Evolutionary conservation across 2,888 invertebrate species (phyloP), one percentile per base, ranked within the genome.

Genomic region (Folsomia manolachei): DNA sequence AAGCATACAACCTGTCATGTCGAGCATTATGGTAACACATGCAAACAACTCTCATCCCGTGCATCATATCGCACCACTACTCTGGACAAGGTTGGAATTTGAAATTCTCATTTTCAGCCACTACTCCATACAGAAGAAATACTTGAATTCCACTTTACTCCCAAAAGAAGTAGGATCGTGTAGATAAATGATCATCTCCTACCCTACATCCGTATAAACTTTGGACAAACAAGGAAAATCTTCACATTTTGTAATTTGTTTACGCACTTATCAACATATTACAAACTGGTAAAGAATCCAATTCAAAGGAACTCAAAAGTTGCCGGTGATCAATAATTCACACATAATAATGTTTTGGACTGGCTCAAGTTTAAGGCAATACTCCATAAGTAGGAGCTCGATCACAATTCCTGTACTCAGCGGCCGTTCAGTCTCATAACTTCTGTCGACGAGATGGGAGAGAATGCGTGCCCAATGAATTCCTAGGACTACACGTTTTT

Each of bases 291-390:
- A 56, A 56, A 56, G n/a, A 7, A 56, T 56, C 21, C 18, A 39
- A 39, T 39, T 39, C 39, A 39, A 39, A 39, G n/a, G 14, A 39
- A 39, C 39, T 39, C 21, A 56, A 56, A 56, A 56, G 56, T 56
- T 21, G 56, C 56, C 56, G 56, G n/a, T 56, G 56, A 7, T 56
- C 56, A 56, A n/a, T 56, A 56, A 56, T 56, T 56, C 56, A 56
- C 56, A 56, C 56, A 19, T 56, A 56, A 56, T 56, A 56, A 56
- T 56, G 56, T n/a, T 18, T 21, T n/a, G 14, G 39, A 39, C 39
- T 39, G 39, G 4, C 39, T 39, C 39, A 39, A 39, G 39, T 39
- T 39, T 4, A 39, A 39, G 14, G 39, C 4, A 39, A 4, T 39
- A n/a, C 39, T 9, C 14, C 39, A 14, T 39, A 9, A 39, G 39